Evolutionary conservation across 2,113 vertebrate genomes (phyloP).

Genomic region (Paralichthys olivaceus): DNA sequence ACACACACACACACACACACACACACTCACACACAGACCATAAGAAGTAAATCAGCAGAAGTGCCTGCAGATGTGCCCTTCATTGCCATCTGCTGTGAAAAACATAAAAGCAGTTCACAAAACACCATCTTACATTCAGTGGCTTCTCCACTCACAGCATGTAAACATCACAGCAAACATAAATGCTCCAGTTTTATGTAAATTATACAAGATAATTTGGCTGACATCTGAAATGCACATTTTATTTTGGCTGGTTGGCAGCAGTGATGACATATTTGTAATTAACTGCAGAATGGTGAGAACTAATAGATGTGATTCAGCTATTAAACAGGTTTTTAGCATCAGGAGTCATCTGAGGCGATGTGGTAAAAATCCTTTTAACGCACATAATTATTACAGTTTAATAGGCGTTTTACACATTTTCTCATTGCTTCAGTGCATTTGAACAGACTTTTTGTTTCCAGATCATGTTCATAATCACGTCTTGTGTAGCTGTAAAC

Average conservation of each 20-base stretch:
- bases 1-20: not conserved
- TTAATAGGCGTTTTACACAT: not conserved
- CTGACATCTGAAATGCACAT: not conserved
- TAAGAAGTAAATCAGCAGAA: constrained; percentile 56
- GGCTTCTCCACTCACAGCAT: constrained; percentile 20
- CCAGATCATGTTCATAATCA: not conserved
- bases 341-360: not conserved
- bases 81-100: constrained; percentile 65
- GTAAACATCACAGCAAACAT: constrained; percentile 29
- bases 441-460: not conserved
- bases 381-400: not conserved
- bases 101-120: constrained; percentile 23
- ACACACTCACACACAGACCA: not conserved
- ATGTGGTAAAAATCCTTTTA: not conserved
- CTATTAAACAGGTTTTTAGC: not conserved
- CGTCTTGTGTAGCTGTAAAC: not conserved
- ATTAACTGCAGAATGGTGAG: not conserved
- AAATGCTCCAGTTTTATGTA: not conserved
- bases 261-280: not conserved
- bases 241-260: not conserved
- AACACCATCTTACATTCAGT: constrained; percentile 16
- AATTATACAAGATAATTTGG: not conserved
- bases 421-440: not conserved
- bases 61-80: constrained; percentile 69
- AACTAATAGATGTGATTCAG: not conserved